Conservation (phyloP, 1,140 invertebrate species). For the Chymomyza costata region DNA sequence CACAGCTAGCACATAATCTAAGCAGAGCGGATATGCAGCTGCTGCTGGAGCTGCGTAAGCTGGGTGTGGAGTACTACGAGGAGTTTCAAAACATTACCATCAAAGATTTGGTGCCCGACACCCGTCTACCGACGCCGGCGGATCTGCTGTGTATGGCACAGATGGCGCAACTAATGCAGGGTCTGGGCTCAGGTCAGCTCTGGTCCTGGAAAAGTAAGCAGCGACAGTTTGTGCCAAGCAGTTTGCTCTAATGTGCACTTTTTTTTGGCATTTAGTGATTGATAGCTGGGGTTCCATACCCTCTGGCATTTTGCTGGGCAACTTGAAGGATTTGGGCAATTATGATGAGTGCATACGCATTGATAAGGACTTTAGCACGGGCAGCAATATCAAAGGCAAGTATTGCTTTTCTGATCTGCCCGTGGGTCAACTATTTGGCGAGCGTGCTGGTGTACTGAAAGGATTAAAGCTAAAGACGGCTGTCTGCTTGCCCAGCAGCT, state of each 20-base stretch:
- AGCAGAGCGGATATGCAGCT: conserved; percentile 4
- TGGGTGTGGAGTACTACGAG: conserved; percentile 31
- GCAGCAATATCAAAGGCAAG: conserved; percentile 29
- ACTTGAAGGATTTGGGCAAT: conserved; percentile 49
- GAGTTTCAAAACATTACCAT: conserved; percentile 21
- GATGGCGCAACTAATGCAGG: conserved; percentile 12
- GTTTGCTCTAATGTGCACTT: not conserved
- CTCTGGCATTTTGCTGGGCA: conserved; percentile 38
- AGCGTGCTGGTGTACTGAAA: not conserved
- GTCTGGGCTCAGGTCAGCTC: conserved; percentile 4
- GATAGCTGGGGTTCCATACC: conserved; percentile 56
- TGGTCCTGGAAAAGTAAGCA: conserved; percentile 49
- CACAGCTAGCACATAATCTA: not conserved
- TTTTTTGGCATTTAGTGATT: conserved; percentile 41
- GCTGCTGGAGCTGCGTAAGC: conserved; percentile 28
- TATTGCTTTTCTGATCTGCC: conserved; percentile 38
- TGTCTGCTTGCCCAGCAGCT: conserved; percentile 42
- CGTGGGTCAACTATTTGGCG: conserved; percentile 5
- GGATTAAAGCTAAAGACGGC: conserved; percentile 7
- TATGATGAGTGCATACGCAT: conserved; percentile 46
- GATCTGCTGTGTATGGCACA: conserved; percentile 37
- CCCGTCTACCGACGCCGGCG: conserved; percentile 5
- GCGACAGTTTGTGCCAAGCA: not conserved
- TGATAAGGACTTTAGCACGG: not conserved
- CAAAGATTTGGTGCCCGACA: conserved; percentile 5